Percentiles rank a stretch among this genome's conserved stretches.
Evolutionary conservation across 2,888 invertebrate species (phyloP).

Genomic region (Apodemia duryi): DNA sequence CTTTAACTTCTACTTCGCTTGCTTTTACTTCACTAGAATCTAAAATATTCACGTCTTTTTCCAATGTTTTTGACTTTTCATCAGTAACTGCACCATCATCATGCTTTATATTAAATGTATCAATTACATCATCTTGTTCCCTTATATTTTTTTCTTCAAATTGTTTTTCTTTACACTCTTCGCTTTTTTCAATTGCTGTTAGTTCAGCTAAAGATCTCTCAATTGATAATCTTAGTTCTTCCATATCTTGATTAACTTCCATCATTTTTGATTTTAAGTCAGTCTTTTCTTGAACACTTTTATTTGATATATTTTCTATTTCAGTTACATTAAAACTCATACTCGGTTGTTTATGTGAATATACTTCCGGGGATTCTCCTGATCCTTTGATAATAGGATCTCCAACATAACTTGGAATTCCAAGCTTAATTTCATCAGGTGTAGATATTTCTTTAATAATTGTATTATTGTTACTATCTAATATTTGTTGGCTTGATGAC

Average conservation of each 20-base stretch:
- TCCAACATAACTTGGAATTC: constrained; percentile 36
- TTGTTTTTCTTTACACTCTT: constrained; percentile 44
- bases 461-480: constrained; percentile 60
- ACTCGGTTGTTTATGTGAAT: constrained; percentile 35
- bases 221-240: constrained; percentile 61
- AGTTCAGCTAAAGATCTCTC: constrained; percentile 67
- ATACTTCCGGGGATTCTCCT: constrained; percentile 42
- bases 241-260: constrained; percentile 69
- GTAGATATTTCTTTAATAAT: constrained; percentile 53
- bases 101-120: not conserved
- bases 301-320: constrained; percentile 29
- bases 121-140: not conserved
- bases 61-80: not conserved
- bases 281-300: constrained; percentile 46
- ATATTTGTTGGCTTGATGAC: constrained; percentile 53
- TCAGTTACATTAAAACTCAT: constrained; percentile 36
- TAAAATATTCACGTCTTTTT: not conserved
- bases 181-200: constrained; percentile 53
- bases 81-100: not conserved
- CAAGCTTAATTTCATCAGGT: constrained; percentile 38
- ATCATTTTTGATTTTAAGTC: constrained; percentile 67
- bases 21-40: not conserved
- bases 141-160: constrained; percentile 24
- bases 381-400: constrained; percentile 47
- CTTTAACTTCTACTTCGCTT: not conserved